Evolutionary conservation across 2,113 vertebrate genomes (phyloP).

Genomic region (Elachura formosa): DNA sequence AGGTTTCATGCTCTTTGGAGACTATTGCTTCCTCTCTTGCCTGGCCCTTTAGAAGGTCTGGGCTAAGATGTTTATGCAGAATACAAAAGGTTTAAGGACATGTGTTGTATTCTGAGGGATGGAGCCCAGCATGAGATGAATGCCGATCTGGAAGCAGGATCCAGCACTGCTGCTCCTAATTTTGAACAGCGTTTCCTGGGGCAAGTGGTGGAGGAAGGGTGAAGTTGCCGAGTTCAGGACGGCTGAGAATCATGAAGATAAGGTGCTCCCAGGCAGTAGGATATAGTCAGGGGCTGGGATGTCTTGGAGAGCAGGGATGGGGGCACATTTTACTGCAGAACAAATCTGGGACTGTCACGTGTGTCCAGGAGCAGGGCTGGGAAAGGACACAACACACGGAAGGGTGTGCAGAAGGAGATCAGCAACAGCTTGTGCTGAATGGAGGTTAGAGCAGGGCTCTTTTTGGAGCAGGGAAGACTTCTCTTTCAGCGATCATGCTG

Average conservation of each 20-base stretch:
- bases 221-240: neutral
- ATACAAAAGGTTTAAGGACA: neutral
- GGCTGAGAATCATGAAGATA: neutral
- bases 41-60: neutral
- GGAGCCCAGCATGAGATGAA: neutral
- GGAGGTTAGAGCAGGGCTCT: neutral
- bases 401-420: neutral
- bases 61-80: slow-evolving; percentile 9
- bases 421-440: neutral
- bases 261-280: neutral
- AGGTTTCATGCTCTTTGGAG: neutral
- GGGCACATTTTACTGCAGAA: neutral
- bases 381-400: neutral
- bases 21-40: neutral
- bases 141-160: neutral
- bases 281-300: neutral
- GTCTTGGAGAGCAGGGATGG: neutral
- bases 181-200: neutral
- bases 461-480: neutral
- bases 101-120: neutral
- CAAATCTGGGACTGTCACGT: fast-evolving
- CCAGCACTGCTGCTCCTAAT: neutral
- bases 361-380: neutral
- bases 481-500: neutral
- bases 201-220: neutral